Evolutionary conservation across 2,113 vertebrate species (phyloP), one percentile per base, ranked within the genome.

Genomic region (Lutjanus erythropterus): DNA sequence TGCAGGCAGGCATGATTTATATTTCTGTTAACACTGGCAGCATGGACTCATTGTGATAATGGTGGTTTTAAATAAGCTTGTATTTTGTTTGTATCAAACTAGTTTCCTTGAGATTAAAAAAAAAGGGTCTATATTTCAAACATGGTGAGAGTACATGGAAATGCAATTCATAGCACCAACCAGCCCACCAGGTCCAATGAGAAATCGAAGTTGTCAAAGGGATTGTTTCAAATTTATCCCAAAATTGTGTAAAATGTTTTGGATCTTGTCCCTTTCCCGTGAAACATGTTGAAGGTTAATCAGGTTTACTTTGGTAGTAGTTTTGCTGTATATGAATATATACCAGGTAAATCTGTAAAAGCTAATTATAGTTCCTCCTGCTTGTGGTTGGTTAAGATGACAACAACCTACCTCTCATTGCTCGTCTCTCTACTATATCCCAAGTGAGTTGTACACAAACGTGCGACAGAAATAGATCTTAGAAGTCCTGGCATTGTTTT

Each of bases 391-490:
- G 52, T 78, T 42, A 68, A 70, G 67, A 79, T 59, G 52, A 87
- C 79, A 88, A 92, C 86, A 60, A 55, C 81, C 89, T 93, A 94
- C 94, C 90, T 93, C 91, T 80, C 71, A 65, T 67, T 19, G 62
- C 64, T 75, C 3, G 62, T 64, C n/a, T 23, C 18, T 23, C 60
- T 61, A 21, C 74, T 15, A 46, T 55, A 71, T 56, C 70, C 56
- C 21, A 46, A 42, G 21, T 37, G 25, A 78, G 41, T 72, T 56
- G n/a, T 31, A 56, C 35, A 78, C 33, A 78, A 49, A 81, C 44
- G 19, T 9, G 37, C 11, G 15, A 50, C 18, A 18, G 11, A 75
- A 14, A 27, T 19, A 31, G 15, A 77, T 66, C 3, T n/a, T 15
- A 14, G 8, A 41, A 42, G 37, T 44, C 23, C n/a, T 23, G 19